phyloP scores from a whole-genome alignment of 2,888 invertebrate genomes.

The Lingula anatina region DNA sequence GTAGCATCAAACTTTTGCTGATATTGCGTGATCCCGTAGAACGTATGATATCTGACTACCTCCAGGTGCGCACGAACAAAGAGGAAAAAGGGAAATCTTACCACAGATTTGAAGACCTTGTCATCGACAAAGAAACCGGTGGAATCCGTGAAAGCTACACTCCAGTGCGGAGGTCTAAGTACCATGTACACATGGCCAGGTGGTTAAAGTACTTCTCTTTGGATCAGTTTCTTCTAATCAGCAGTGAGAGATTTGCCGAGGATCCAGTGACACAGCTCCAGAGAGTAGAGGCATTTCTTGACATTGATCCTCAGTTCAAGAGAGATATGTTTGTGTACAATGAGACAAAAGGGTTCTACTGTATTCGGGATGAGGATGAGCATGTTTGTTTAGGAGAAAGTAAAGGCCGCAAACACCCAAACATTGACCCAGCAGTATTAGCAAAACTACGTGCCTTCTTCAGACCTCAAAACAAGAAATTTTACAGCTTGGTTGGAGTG shows the following conservation, averaged over 20 bases:
- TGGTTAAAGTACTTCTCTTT: conserved; percentile 92
- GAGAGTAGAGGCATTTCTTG: conserved; percentile 44
- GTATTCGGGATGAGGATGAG: conserved; percentile 57
- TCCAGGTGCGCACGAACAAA: conserved; percentile 72
- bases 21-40: conserved; percentile 95
- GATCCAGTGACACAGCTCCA: conserved; percentile 42
- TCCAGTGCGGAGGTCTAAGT: conserved; percentile 52
- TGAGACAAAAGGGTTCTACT: conserved; percentile 93
- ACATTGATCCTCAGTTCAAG: conserved; percentile 33
- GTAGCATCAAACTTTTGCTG: conserved; percentile 78
- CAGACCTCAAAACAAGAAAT: no score
- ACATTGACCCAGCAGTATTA: conserved; percentile 72
- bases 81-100: conserved; percentile 31
- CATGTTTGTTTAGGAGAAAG: no score
- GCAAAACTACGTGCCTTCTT: no score
- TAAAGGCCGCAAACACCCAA: conserved; percentile 81
- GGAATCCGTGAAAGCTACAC: conserved; percentile 52
- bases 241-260: conserved; percentile 54
- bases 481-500: no score
- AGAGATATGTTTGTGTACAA: conserved; percentile 90
- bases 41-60: conserved; percentile 93
- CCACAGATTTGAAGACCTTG: conserved; percentile 51
- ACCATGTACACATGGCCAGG: conserved; percentile 68
- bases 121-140: conserved; percentile 47
- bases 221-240: conserved; percentile 87